These are phyloP conservation scores for Polydesmus complanatus DNA, from an alignment of 2,888 invertebrate genomes.

Conservation along the genomic window DNA sequence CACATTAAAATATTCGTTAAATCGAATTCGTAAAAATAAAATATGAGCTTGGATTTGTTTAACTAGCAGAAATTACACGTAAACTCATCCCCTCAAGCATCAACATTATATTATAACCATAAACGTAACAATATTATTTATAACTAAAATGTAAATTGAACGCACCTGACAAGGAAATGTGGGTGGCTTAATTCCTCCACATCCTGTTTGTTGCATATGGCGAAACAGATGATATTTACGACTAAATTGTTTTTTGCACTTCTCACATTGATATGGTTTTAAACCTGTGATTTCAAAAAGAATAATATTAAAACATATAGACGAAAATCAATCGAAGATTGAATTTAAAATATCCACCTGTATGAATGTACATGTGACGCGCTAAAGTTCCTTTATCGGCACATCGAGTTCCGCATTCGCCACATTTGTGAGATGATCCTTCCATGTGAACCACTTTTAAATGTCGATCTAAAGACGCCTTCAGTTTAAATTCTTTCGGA, in stretches of 20 bases:
- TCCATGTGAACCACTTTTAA: constrained; percentile 52
- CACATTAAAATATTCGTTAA: too few species aligned
- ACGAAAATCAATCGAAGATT: too few species aligned
- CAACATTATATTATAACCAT: too few species aligned
- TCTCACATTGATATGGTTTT: constrained; percentile 48
- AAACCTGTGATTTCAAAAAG: constrained; percentile 22
- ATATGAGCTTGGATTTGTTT: too few species aligned
- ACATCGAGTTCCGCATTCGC: constrained; percentile 51
- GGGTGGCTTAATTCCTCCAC: constrained; percentile 43
- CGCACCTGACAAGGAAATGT: constrained; percentile 44
- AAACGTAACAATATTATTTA: too few species aligned
- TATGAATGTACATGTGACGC: constrained; percentile 53
- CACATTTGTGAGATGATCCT: constrained; percentile 46
- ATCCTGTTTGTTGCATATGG: constrained; percentile 53
- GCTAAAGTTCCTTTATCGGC: constrained; percentile 45
- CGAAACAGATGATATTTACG: constrained; percentile 59
- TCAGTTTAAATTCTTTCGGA: constrained; percentile 21
- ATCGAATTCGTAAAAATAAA: too few species aligned
- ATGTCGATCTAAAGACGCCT: constrained; percentile 42
- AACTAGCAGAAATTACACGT: too few species aligned
- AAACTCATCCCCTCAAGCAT: too few species aligned
- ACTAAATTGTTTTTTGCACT: constrained; percentile 57
- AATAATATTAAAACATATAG: too few species aligned
- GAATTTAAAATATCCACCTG: constrained; percentile 30
- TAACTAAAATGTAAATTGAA: too few species aligned